These are phyloP conservation scores for Biston stratarius DNA, from an alignment of 2,888 invertebrate species.

Conservation along the genomic window DNA sequence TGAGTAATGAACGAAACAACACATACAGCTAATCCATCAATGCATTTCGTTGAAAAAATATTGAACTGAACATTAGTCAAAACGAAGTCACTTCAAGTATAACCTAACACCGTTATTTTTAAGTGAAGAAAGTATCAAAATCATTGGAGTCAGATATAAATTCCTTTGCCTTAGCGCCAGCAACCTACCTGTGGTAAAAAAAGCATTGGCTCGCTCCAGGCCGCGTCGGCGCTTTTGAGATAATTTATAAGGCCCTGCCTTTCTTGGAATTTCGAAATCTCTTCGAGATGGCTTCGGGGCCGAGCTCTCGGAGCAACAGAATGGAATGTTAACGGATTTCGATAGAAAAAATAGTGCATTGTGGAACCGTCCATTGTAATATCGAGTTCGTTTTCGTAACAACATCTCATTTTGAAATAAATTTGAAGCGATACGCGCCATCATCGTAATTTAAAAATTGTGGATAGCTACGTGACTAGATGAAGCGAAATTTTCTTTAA, in stretches of 20 bases:
- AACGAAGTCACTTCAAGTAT: too few species aligned
- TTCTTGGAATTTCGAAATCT: constrained; percentile 86
- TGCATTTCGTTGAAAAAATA: too few species aligned
- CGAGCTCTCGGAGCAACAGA: constrained; percentile 67
- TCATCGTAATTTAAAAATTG: constrained; percentile 16
- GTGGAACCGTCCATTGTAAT: constrained; percentile 62
- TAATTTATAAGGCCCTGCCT: constrained; percentile 85
- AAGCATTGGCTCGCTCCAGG: constrained; percentile 76
- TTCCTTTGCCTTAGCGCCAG: constrained; percentile 83
- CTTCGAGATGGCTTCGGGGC: constrained; percentile 73
- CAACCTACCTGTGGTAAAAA: constrained; percentile 85
- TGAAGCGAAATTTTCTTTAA: background rate
- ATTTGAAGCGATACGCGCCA: constrained; percentile 48
- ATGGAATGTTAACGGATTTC: constrained; percentile 85
- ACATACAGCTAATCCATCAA: too few species aligned
- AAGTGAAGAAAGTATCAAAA: constrained; percentile 60
- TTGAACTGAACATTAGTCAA: too few species aligned
- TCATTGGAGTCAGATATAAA: constrained; percentile 63
- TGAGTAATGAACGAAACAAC: too few species aligned
- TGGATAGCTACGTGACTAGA: constrained; percentile 5
- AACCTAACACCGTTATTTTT: background rate
- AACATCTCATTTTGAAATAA: constrained; percentile 59
- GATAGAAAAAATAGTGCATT: constrained; percentile 78
- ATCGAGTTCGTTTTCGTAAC: constrained; percentile 63
- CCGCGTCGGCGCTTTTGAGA: constrained; percentile 86